phyloP scores from a whole-genome alignment of 2,113 vertebrate species.

The Athene noctua region DNA sequence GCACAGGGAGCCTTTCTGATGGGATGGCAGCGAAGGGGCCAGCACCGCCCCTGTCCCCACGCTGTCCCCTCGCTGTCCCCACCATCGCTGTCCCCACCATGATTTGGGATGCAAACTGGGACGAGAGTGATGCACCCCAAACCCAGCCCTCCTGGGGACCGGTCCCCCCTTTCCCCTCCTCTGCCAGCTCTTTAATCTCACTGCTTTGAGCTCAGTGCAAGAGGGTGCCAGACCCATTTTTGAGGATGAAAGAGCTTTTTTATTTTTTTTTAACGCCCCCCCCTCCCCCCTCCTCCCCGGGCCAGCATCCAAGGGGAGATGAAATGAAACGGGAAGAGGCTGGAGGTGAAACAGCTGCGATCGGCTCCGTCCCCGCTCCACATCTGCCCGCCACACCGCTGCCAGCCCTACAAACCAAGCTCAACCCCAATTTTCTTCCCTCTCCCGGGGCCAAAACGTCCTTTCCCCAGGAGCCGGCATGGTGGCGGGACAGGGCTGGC shows the following conservation, averaged over 20 bases:
- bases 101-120: rapidly evolving
- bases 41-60: rapidly evolving
- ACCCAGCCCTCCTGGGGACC: background rate
- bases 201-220: background rate
- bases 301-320: conserved; percentile 29
- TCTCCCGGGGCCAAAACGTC: background rate
- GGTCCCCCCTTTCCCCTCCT: background rate
- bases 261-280: no score
- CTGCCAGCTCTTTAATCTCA: background rate
- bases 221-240: conserved; percentile 29
- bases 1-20: rapidly evolving
- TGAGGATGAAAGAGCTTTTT: conserved; percentile 49
- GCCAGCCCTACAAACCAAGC: background rate
- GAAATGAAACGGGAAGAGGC: conserved; percentile 48
- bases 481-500: background rate
- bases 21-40: rapidly evolving
- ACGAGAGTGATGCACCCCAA: background rate
- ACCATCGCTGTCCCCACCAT: rapidly evolving
- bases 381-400: background rate
- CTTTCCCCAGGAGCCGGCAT: background rate
- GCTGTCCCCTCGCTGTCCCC: background rate
- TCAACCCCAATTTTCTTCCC: background rate
- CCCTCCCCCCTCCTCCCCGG: no score
- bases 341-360: conserved; percentile 51
- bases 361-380: background rate